Conservation (phyloP, 2,797 vertebrate genomes). For the Catostomus latipinnis region DNA sequence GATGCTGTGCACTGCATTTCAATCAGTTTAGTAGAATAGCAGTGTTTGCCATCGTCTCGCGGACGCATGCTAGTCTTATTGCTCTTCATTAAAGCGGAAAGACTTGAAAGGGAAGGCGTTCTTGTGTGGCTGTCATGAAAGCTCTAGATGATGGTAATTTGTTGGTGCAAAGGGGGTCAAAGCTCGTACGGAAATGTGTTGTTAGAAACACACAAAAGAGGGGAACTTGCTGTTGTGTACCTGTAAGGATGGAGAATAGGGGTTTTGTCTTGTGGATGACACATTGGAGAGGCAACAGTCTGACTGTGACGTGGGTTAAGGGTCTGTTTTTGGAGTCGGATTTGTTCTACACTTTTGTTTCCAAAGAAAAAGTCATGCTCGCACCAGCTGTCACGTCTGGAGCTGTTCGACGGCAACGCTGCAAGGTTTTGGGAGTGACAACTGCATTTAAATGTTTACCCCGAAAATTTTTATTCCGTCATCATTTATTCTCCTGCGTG, state of each 20-base stretch:
- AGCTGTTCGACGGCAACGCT: slow-evolving; percentile 13
- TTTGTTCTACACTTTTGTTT: no score
- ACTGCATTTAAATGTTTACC: no score
- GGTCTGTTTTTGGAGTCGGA: neutral
- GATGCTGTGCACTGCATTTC: slow-evolving; percentile 69
- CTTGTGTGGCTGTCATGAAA: slow-evolving; percentile 39
- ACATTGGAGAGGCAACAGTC: no score
- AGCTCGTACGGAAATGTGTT: slow-evolving; percentile 47
- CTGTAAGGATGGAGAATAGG: neutral
- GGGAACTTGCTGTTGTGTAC: slow-evolving; percentile 37
- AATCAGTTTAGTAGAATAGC: slow-evolving; percentile 64
- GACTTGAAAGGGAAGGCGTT: slow-evolving; percentile 54
- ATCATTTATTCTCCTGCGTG: no score
- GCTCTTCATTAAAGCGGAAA: slow-evolving; percentile 55
- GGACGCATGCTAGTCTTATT: slow-evolving; percentile 49
- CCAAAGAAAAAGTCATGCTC: neutral
- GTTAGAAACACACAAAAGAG: slow-evolving; percentile 48
- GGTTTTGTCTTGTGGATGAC: neutral
- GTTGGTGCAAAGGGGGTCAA: slow-evolving; percentile 43
- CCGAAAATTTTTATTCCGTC: no score
- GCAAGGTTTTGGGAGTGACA: no score
- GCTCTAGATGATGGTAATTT: slow-evolving; percentile 46
- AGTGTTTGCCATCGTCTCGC: slow-evolving; percentile 34
- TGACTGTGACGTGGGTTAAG: neutral
- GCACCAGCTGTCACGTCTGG: slow-evolving; percentile 36